Percentiles rank a stretch among this genome's conserved stretches.
Conservation (phyloP, 2,888 invertebrate genomes). For the Shargacucullia verbasci region DNA sequence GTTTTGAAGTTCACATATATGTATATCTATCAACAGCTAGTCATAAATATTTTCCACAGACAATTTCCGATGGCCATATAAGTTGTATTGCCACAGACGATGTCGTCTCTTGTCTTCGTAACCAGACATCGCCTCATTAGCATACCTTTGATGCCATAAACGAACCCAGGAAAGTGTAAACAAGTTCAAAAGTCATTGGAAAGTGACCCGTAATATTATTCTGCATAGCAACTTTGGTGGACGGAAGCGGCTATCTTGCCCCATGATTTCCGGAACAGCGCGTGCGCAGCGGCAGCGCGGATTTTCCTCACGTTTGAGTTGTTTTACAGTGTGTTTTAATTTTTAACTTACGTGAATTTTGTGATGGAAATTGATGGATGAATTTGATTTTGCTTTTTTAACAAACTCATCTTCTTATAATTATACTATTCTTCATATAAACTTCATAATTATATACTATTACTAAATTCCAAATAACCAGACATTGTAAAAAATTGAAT, state of each 20-base stretch:
- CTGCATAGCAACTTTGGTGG: slow-evolving; percentile 46
- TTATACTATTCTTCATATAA: too few species aligned
- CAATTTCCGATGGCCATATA: too few species aligned
- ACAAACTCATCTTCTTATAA: too few species aligned
- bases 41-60: too few species aligned
- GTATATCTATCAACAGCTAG: too few species aligned
- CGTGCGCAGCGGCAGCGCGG: slow-evolving; percentile 31
- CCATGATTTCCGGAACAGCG: slow-evolving; percentile 56
- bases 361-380: background rate
- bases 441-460: too few species aligned
- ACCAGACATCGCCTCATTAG: slow-evolving; percentile 4
- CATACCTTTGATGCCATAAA: slow-evolving; percentile 22
- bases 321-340: slow-evolving; percentile 5
- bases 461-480: too few species aligned
- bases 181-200: slow-evolving; percentile 53
- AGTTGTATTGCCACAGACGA: too few species aligned
- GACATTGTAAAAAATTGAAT: too few species aligned
- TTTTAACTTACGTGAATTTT: background rate
- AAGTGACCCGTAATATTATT: slow-evolving; percentile 43
- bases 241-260: slow-evolving; percentile 59
- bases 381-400: too few species aligned
- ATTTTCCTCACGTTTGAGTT: slow-evolving; percentile 31
- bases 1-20: too few species aligned
- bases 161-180: slow-evolving; percentile 24
- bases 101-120: slow-evolving; percentile 4